Evolutionary conservation across 2,888 invertebrate species (phyloP).

Genomic region (Aquatica leii): DNA sequence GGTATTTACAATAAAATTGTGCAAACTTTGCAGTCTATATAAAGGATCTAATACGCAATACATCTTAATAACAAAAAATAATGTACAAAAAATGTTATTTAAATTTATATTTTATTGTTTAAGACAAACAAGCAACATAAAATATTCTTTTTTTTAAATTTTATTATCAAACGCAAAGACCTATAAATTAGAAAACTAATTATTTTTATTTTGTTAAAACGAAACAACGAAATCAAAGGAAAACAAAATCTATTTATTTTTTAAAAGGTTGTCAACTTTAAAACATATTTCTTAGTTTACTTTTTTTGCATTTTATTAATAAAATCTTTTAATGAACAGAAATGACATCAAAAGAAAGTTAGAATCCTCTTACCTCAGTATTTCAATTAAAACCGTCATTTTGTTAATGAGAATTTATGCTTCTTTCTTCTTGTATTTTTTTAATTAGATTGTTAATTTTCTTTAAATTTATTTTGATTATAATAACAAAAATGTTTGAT

Average conservation of each 20-base stretch:
- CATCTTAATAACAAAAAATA: slow-evolving; percentile 28
- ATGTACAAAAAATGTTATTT: too few relatives aligned
- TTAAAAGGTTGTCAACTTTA: background rate
- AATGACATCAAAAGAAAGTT: slow-evolving; percentile 7
- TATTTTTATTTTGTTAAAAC: slow-evolving; percentile 6
- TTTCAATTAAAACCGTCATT: slow-evolving; percentile 9
- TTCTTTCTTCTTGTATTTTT: background rate
- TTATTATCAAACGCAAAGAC: too few relatives aligned
- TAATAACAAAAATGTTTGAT: slow-evolving; percentile 15
- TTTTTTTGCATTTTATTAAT: background rate
- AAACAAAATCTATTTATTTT: background rate
- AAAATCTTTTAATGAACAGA: slow-evolving; percentile 8
- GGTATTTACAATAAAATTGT: slow-evolving; percentile 32
- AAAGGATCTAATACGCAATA: slow-evolving; percentile 27
- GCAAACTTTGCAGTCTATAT: slow-evolving; percentile 31
- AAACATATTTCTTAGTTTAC: slow-evolving; percentile 7
- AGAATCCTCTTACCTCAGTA: slow-evolving; percentile 8
- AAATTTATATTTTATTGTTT: too few relatives aligned
- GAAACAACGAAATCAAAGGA: background rate
- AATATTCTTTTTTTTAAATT: too few relatives aligned
- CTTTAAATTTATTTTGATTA: background rate
- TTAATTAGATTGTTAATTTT: background rate
- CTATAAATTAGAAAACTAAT: slow-evolving; percentile 5
- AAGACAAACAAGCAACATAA: too few relatives aligned
- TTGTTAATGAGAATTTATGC: slow-evolving; percentile 4